Evolutionary conservation across 1,140 invertebrate genomes (phyloP), one percentile per base, ranked within the genome.

Genomic region (Archegozetes longisetosus): DNA sequence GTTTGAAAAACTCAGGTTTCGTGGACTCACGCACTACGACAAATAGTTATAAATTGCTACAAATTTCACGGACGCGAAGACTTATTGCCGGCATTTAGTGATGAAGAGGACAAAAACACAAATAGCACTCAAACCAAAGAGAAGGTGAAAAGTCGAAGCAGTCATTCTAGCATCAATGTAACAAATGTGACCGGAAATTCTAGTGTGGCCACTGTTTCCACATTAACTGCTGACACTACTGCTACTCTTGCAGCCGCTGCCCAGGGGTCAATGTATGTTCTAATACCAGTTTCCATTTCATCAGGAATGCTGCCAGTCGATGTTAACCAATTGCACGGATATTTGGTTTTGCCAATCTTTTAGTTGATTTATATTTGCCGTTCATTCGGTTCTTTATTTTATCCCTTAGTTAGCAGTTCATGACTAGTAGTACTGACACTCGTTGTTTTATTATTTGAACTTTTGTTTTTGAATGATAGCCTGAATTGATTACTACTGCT

Each of bases 41-140:
- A 95, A 75, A 96, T 96, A 66, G 92, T 97, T 48, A 90, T 94
- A 69, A 96, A 96, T 75, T 97, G 93, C 75, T 97, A 97, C 54
- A 94, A 93, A 76, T 94, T 90, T 75, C 93, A 97, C 75, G 90
- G 89, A 1, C 78, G 93, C 66, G 91, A 96, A 75, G 93, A 97
- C 74, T 77, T 97, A 29, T 74, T 97, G 63, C 92, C 92, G 3
- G 88, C 88, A 20, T 95, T 96, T 75, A 86, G 79, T 60, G 91
- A 94, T 68, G 88, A 93, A 55, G 86, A 91, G 51, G 87, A 90
- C 58, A 86, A 87, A 58, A 70, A 70, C 25, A 53, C 13, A 23
- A 52, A 29, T 22, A 9, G 23, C 28, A 53, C 22, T 40, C 9
- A 24, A 54, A 63, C 62, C 25, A 67, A 67, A 63, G 65, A 61